Evolutionary conservation across 2,113 vertebrate species (phyloP), one percentile per base, ranked within the genome.

Genomic region (Poicephalus meyeri): DNA sequence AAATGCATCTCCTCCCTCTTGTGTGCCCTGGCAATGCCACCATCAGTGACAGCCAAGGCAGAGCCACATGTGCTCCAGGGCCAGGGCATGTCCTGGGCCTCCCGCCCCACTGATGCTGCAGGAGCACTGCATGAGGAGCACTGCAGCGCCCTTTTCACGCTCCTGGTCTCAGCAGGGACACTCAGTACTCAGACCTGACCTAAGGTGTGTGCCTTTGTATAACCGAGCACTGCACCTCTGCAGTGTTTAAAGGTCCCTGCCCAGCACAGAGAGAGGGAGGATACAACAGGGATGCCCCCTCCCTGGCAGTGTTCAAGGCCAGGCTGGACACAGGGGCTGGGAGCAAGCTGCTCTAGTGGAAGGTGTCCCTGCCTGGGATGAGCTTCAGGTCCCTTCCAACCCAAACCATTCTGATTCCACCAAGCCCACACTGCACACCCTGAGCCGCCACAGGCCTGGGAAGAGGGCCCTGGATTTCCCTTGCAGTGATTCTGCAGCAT

Each of bases 21-120:
- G 71, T 68, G 55, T 50, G 91, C 49, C 74, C 82, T 70, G 89
- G 79, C 74, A 70, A 63, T n/a, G 52, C 42, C 71, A 53, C 55
- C 52, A 20, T 8, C 66, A 29, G 81, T 13, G 39, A 56, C 7
- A 3, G 42, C 10, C 18, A 23, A 23, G 60, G 78, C 46, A 63
- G 55, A 33, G 26, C 47, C 3, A 0, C 84, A 21, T 2, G 11
- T 68, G 77, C 13, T 37, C 68, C 2, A 0, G 28, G 20, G 41
- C 71, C 56, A 23, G 56, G 21, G 56, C 56, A 58, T 3, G 4
- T 58, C 56, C 33, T 6, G 4, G 13, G 56, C 56, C 33, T 35
- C 21, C 56, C 13, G 12, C 33, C 56, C 56, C 56, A 24, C 56
- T 35, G 33, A 21, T 15, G 56, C 56, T 35, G 56, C 56, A 35